phyloP scores from a whole-genome alignment of 2,888 invertebrate species.

The Drosophila subsilvestris region DNA sequence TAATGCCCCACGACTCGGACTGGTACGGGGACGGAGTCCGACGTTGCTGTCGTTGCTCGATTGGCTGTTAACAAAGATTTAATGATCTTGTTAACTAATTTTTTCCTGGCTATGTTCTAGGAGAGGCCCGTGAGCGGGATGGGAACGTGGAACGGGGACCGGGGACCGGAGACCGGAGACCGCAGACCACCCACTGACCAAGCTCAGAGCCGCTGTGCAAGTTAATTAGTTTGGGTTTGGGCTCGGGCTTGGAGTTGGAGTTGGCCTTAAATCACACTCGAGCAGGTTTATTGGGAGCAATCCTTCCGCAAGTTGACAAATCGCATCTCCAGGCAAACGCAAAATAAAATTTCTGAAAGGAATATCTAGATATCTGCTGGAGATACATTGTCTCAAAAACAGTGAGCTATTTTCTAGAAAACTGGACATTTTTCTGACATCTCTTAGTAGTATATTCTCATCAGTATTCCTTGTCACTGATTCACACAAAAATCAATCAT shows the following conservation, averaged over 20 bases:
- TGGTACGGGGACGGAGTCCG: slow-evolving; percentile 19
- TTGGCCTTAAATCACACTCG: slow-evolving; percentile 40
- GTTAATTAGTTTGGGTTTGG: slow-evolving; percentile 63
- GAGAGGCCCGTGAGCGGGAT: background rate
- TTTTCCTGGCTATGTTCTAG: slow-evolving; percentile 35
- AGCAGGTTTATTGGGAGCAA: slow-evolving; percentile 36
- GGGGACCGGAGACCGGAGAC: background rate
- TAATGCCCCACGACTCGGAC: slow-evolving; percentile 28
- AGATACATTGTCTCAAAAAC: no score
- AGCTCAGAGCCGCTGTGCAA: slow-evolving; percentile 52
- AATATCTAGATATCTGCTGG: background rate
- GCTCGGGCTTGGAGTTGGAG: slow-evolving; percentile 25
- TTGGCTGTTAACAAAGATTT: slow-evolving; percentile 73
- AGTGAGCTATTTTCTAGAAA: no score
- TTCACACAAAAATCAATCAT: slow-evolving; percentile 11
- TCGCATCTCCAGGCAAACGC: background rate
- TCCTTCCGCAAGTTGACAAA: slow-evolving; percentile 16
- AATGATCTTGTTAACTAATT: slow-evolving; percentile 79
- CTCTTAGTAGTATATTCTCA: no score
- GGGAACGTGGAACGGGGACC: background rate
- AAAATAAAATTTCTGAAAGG: background rate
- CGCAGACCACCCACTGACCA: slow-evolving; percentile 69
- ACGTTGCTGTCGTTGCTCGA: slow-evolving; percentile 43
- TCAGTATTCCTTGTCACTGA: no score
- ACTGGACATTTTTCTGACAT: no score